Conservation (phyloP, 2,888 invertebrate genomes). For the Spicauda simplicius region DNA sequence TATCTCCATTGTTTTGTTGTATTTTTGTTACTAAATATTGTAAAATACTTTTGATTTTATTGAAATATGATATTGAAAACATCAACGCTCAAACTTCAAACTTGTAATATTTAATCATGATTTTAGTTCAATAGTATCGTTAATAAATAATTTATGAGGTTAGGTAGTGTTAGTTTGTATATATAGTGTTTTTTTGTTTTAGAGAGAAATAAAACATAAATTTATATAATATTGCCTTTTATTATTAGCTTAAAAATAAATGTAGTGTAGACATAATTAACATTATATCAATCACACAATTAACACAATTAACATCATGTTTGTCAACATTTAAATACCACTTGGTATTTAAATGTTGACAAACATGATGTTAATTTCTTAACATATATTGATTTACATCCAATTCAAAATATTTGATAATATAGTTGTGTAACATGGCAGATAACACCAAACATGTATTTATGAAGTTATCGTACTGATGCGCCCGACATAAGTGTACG, state of each 20-base stretch:
- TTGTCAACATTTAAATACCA: too few relatives aligned
- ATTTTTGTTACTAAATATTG: too few relatives aligned
- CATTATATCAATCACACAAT: not conserved
- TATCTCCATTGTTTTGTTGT: too few relatives aligned
- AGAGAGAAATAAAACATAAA: constrained; percentile 14
- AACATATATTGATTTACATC: too few relatives aligned
- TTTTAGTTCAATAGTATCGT: not conserved
- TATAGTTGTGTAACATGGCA: too few relatives aligned
- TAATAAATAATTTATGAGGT: constrained; percentile 1
- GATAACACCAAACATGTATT: too few relatives aligned
- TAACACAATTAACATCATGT: too few relatives aligned
- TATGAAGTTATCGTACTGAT: too few relatives aligned
- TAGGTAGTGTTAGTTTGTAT: constrained; percentile 20
- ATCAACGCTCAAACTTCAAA: constrained; percentile 6
- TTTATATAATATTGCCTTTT: not conserved
- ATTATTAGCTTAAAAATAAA: not conserved
- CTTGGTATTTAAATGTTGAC: not conserved
- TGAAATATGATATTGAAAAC: not conserved
- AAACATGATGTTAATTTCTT: not conserved
- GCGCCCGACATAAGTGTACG: too few relatives aligned
- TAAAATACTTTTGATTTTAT: too few relatives aligned
- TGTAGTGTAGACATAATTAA: not conserved
- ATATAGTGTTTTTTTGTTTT: constrained; percentile 19
- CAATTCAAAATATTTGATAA: too few relatives aligned
- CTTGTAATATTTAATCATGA: not conserved